A percentile compares a stretch with the other conserved stretches of the same genome.
phyloP scores from a whole-genome alignment of 2,888 invertebrate species.

The Drosophila pseudotakahashii region DNA sequence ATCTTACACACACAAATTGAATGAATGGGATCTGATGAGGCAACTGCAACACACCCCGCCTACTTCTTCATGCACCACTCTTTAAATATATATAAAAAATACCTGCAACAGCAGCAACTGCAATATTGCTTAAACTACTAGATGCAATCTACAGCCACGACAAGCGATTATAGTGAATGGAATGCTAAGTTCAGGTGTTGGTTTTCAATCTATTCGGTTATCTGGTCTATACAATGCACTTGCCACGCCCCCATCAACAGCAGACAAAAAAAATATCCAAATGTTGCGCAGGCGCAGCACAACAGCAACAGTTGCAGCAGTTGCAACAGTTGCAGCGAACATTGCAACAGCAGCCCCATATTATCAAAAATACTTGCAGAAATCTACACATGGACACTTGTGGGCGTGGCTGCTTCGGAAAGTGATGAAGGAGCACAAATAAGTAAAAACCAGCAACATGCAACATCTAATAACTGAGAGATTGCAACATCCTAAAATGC shows the following conservation, averaged over 20 bases:
- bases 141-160: slow-evolving; percentile 55
- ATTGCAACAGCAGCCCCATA: slow-evolving; percentile 43
- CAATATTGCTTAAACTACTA: slow-evolving; percentile 43
- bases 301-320: slow-evolving; percentile 49
- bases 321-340: slow-evolving; percentile 21
- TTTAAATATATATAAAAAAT: slow-evolving; percentile 19
- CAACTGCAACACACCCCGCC: slow-evolving; percentile 43
- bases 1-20: slow-evolving; percentile 36
- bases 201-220: slow-evolving; percentile 51
- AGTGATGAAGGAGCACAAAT: slow-evolving; percentile 20
- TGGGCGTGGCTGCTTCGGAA: slow-evolving; percentile 81
- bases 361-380: slow-evolving; percentile 78
- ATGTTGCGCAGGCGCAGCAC: slow-evolving; percentile 77
- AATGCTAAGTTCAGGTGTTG: slow-evolving; percentile 66
- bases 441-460: slow-evolving; percentile 6
- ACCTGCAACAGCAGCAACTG: slow-evolving; percentile 24
- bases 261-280: slow-evolving; percentile 11
- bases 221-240: slow-evolving; percentile 51
- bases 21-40: slow-evolving; percentile 44
- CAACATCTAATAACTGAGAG: slow-evolving; percentile 21
- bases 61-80: slow-evolving; percentile 53
- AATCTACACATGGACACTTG: slow-evolving; percentile 83
- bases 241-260: slow-evolving; percentile 65
- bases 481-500: slow-evolving; percentile 10
- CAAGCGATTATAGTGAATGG: slow-evolving; percentile 45